Conservation (phyloP, 2,888 invertebrate genomes). For the Amorpha juglandis region DNA sequence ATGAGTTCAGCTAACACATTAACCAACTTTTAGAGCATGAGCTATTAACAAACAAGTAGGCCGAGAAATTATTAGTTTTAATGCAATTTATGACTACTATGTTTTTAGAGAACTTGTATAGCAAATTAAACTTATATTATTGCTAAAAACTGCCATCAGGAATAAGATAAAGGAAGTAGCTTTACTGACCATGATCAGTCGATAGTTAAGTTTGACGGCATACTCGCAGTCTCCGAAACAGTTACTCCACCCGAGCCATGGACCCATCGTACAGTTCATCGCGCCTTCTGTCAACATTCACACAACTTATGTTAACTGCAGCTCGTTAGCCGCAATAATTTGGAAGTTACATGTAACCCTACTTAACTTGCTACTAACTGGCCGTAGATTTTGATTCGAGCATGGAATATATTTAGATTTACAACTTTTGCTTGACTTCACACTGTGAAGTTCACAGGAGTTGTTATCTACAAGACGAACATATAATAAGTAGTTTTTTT, state of each 20-base stretch:
- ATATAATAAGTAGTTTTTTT: no score
- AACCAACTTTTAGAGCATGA: background rate
- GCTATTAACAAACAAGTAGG: background rate
- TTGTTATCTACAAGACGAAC: no score
- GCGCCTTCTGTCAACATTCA: constrained; percentile 43
- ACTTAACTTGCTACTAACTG: no score
- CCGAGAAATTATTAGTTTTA: background rate
- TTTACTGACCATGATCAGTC: constrained; percentile 62
- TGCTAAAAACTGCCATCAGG: background rate
- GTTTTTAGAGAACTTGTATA: no score
- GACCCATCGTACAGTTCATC: constrained; percentile 63
- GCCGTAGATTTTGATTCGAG: no score
- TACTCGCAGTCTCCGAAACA: constrained; percentile 71
- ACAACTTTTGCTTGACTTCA: no score
- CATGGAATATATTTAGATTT: no score
- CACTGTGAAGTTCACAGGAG: no score
- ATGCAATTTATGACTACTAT: no score
- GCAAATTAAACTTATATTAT: no score
- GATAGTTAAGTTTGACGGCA: constrained; percentile 73
- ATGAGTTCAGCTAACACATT: background rate
- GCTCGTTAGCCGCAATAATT: background rate
- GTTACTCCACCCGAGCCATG: constrained; percentile 75
- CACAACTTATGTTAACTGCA: constrained; percentile 5
- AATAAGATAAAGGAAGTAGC: background rate
- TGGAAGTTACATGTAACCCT: background rate